Evolutionary conservation across 2,113 vertebrate genomes (phyloP), one percentile per base, ranked within the genome.

Genomic region (Progne subis): DNA sequence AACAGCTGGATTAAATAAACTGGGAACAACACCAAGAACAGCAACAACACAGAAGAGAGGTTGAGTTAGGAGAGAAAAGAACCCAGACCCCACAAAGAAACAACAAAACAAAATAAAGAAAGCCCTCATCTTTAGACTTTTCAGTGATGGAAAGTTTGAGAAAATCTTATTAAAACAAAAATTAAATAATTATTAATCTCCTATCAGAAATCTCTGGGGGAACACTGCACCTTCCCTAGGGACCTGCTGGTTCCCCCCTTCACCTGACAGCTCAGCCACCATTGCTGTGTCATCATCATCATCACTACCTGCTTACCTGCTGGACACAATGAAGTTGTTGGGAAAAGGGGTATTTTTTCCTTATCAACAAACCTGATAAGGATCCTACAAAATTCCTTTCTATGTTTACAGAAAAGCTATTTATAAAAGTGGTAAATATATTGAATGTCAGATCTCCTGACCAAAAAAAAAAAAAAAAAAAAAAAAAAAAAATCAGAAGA

Each of bases 1-100:
- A 90, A 92, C 32, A 81, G 26, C 39, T 47, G 53, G 26, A 52
- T 94, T 84, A 77, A 88, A 77, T 67, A 65, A 94, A 89, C 31
- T 0, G 1, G 19, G 34, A 80, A 72, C 28, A 77, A 18, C 47
- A 86, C 25, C 50, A 81, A 19, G 20, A 82, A 31, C 29, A 86
- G 32, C 34, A 77, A 43, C 29, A 70, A 46, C 13, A 87, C 31
- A 87, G 41, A 89, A 47, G 24, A 69, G 41, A 25, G 7, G 20
- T 28, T 55, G 46, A 47, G 18, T 26, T 25, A 23, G 20, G 11
- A 52, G 32, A 28, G 37, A 4, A 34, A 90, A 87, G 77, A 86
- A 37, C 1, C 1, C 34, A 60, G 34, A 34, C 16, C 2, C 12
- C 65, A 43, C 2, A 31, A 50, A n/a, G 4, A 43, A 69, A 29